These are phyloP conservation scores for Eulithis testata DNA, from an alignment of 2,888 invertebrate species.

Conservation along the genomic window DNA sequence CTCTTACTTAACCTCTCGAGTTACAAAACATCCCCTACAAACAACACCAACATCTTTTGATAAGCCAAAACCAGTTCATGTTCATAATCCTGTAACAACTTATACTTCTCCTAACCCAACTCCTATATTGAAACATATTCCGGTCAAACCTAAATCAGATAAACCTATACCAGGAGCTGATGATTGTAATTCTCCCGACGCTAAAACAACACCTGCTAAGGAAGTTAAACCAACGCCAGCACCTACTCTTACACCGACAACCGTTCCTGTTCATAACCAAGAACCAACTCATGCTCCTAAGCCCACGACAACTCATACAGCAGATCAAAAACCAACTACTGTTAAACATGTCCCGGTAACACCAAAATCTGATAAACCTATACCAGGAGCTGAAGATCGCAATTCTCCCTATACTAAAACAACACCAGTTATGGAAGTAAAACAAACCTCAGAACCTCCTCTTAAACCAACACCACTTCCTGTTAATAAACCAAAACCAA, in stretches of 20 bases:
- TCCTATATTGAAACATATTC: neutral
- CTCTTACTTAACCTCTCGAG: neutral
- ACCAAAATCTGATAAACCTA: too few relatives aligned
- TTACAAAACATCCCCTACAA: neutral
- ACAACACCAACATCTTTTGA: neutral
- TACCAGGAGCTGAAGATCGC: neutral
- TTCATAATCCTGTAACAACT: neutral
- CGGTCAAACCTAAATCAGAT: neutral
- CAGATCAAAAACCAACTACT: neutral
- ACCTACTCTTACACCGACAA: neutral
- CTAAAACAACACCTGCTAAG: neutral
- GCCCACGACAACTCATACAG: neutral
- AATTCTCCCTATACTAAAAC: neutral
- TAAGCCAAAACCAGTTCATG: neutral
- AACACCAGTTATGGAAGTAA: neutral
- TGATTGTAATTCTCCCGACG: neutral
- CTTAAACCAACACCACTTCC: neutral
- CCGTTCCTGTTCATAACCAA: neutral
- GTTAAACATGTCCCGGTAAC: neutral
- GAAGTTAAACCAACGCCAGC: neutral
- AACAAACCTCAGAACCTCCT: neutral
- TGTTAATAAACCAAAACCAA: neutral
- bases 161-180: neutral
- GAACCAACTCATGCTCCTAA: neutral
- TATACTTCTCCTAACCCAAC: neutral